Evolutionary conservation across 2,113 vertebrate species (phyloP).

Genomic region (Eublepharis macularius): DNA sequence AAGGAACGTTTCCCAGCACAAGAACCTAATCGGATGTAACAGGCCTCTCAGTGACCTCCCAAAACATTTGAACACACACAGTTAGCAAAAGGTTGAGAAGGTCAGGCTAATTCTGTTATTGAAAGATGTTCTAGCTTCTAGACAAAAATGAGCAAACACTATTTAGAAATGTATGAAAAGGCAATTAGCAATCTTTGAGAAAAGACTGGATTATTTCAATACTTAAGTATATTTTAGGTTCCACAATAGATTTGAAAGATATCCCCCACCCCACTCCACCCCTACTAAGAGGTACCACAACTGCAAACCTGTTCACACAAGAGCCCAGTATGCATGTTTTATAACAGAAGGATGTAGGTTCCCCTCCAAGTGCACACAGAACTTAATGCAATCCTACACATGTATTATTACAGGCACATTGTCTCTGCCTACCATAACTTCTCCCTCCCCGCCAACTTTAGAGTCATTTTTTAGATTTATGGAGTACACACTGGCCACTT

Average conservation of each 20-base stretch:
- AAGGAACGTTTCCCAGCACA: slow-evolving; percentile 9
- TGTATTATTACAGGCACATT: background rate
- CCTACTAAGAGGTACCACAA: background rate
- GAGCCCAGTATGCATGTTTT: background rate
- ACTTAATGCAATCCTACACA: background rate
- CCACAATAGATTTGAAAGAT: background rate
- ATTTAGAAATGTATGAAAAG: slow-evolving; percentile 13
- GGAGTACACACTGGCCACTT: too few relatives aligned
- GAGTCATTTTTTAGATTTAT: background rate
- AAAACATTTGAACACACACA: background rate
- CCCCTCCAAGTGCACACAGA: background rate
- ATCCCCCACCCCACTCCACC: slow-evolving; percentile 7
- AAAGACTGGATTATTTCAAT: background rate
- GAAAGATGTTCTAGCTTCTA: background rate
- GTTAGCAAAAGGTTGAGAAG: background rate
- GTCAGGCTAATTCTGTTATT: background rate
- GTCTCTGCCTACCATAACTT: background rate
- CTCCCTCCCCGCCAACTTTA: background rate
- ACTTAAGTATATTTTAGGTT: background rate
- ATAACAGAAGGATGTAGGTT: background rate
- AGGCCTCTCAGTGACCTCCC: background rate
- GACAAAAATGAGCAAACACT: slow-evolving; percentile 26
- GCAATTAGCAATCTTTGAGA: slow-evolving; percentile 20
- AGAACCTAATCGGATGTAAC: background rate
- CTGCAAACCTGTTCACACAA: background rate